Evolutionary conservation across 1,140 invertebrate species (phyloP).

Genomic region (Scaptodrosophila lebanonensis): DNA sequence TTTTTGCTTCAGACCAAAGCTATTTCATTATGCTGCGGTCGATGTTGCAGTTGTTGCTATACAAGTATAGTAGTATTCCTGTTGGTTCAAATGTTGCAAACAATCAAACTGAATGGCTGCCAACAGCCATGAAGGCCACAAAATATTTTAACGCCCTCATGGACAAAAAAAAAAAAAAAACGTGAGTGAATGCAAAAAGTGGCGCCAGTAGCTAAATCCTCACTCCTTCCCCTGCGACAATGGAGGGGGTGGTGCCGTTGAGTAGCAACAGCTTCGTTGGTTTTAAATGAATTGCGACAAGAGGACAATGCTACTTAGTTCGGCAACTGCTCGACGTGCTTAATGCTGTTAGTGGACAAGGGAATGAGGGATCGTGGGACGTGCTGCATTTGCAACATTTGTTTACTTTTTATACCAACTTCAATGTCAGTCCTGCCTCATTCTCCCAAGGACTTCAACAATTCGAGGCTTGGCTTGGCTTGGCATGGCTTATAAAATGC

Average conservation of each 20-base stretch:
- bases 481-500: slow-evolving; percentile 42
- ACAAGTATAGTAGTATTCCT: no score
- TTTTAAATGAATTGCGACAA: slow-evolving; percentile 30
- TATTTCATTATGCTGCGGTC: slow-evolving; percentile 41
- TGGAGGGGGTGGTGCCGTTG: no score
- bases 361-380: slow-evolving; percentile 6
- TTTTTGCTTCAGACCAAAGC: slow-evolving; percentile 29
- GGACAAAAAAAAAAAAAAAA: slow-evolving; percentile 14
- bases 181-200: slow-evolving; percentile 10
- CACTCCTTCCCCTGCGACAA: no score
- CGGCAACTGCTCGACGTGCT: slow-evolving; percentile 31
- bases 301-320: slow-evolving; percentile 13
- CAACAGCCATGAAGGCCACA: no score
- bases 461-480: slow-evolving; percentile 40
- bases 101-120: slow-evolving; percentile 27
- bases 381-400: slow-evolving; percentile 46
- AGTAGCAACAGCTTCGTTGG: slow-evolving; percentile 23
- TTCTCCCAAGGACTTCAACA: slow-evolving; percentile 31
- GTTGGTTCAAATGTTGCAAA: slow-evolving; percentile 19
- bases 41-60: no score
- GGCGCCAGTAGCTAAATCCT: no score
- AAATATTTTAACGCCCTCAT: slow-evolving; percentile 21
- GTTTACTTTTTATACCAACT: slow-evolving; percentile 46
- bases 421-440: slow-evolving; percentile 33
- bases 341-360: slow-evolving; percentile 23